Conservation (phyloP, 2,797 vertebrate species). For the Sarcoramphus papa region DNA sequence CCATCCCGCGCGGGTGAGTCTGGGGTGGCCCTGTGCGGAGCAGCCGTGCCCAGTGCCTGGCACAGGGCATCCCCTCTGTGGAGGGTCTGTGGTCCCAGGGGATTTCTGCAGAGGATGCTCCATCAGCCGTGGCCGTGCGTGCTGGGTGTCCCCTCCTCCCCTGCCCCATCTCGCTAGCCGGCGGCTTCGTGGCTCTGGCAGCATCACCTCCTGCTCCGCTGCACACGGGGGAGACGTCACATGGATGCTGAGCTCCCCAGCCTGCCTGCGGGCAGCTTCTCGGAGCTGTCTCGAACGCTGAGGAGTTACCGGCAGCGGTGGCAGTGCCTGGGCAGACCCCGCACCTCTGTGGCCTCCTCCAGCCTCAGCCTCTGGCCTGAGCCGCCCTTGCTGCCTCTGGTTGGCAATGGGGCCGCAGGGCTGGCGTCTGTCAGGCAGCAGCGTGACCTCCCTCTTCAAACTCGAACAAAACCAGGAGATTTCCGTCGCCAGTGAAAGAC, state of each 20-base stretch:
- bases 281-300: rapidly evolving
- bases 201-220: rapidly evolving
- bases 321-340: neutral
- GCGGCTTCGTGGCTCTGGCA: neutral
- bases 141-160: neutral
- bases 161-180: rapidly evolving
- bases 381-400: neutral
- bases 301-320: neutral
- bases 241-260: neutral
- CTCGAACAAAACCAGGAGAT: neutral
- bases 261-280: too few relatives aligned
- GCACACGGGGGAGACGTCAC: rapidly evolving
- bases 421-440: too few relatives aligned
- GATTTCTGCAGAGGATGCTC: neutral
- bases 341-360: neutral
- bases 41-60: neutral
- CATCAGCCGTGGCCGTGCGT: rapidly evolving
- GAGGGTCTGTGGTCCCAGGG: neutral
- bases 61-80: rapidly evolving
- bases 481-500: neutral
- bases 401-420: neutral
- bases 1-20: rapidly evolving
- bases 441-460: neutral
- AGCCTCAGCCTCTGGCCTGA: neutral
- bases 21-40: neutral